Base-by-base conservation (phyloP, 2,888 invertebrate species). In the Eugnorisma glareosa region DNA sequence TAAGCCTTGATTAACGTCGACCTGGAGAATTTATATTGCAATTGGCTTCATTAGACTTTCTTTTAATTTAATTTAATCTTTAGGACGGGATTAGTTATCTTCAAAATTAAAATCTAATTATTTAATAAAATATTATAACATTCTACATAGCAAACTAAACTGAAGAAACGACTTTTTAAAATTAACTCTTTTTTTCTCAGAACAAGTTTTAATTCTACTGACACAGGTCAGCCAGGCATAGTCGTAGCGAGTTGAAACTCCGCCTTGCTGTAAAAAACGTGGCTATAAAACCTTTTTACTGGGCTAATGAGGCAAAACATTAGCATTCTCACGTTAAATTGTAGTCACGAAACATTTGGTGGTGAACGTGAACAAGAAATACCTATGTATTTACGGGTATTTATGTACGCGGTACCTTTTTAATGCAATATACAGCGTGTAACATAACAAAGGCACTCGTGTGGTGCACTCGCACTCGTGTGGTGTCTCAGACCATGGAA, bases 251-350 rank as follows among this genome's bases (percentile, higher is more conserved):
- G n/a, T 63, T 2, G 5, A 28, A 73, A 67, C 57, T 37, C 57
- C n/a, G 31, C 35, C 45, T 77, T 68, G 64, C 13, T 63, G 6
- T 57, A 37, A 71, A 71, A 81, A 82, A 72, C 51, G 28, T 70
- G 15, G 59, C 67, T 61, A 64, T 73, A 64, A 84, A 81, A 76
- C 57, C 57, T 69, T 81, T 87, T 85, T 71, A 57, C 68, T 73
- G 67, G 31, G 61, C 79, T 87, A 87, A 88, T 88, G 79, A 81
- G 83, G 78, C 45, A 64, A 79, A 77, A 83, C 81, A 85, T 83
- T 87, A 86, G 69, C 81, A 80, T 86, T 81, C 72, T 67, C 78
- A 66, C 59, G 81, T 78, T 73, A 74, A 85, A 88, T 81, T 84
- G 74, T 81, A 71, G 84, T 75, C 85, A 82, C 83, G 79, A 74